phyloP scores from a whole-genome alignment of 2,797 vertebrate genomes.

The Hemitrygon akajei region DNA sequence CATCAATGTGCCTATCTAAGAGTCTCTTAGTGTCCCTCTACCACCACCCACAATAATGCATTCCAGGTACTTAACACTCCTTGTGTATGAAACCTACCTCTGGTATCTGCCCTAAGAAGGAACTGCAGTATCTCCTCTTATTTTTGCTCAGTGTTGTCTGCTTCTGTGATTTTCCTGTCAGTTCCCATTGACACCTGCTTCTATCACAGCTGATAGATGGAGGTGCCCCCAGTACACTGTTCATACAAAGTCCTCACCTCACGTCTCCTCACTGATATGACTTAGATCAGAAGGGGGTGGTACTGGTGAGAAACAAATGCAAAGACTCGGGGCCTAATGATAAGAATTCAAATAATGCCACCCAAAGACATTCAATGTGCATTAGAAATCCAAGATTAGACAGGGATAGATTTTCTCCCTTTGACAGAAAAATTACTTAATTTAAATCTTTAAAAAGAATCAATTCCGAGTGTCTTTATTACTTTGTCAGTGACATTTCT shows the following conservation, averaged over 20 bases:
- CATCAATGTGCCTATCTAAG: too few relatives aligned
- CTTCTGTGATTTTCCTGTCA: not conserved
- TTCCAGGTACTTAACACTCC: too few relatives aligned
- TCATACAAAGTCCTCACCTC: not conserved
- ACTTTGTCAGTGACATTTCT: not conserved
- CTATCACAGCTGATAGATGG: too few relatives aligned
- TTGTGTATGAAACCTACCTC: too few relatives aligned
- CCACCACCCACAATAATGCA: too few relatives aligned
- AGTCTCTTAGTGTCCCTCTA: too few relatives aligned
- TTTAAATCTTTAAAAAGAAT: conserved; percentile 21
- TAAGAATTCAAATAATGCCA: not conserved
- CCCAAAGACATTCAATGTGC: not conserved
- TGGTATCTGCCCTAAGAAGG: not conserved
- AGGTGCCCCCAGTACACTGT: not conserved
- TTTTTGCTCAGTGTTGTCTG: not conserved
- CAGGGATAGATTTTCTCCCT: not conserved
- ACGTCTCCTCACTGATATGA: not conserved
- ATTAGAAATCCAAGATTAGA: not conserved
- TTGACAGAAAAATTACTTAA: not conserved
- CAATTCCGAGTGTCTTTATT: not conserved
- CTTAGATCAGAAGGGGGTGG: not conserved
- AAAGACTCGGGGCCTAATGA: too few relatives aligned
- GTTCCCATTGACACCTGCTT: not conserved
- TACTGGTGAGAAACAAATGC: not conserved
- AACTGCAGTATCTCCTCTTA: too few relatives aligned